Percentiles rank a stretch among this genome's conserved stretches.
phyloP scores from a whole-genome alignment of 2,888 invertebrate species.

The Tetragonisca angustula region DNA sequence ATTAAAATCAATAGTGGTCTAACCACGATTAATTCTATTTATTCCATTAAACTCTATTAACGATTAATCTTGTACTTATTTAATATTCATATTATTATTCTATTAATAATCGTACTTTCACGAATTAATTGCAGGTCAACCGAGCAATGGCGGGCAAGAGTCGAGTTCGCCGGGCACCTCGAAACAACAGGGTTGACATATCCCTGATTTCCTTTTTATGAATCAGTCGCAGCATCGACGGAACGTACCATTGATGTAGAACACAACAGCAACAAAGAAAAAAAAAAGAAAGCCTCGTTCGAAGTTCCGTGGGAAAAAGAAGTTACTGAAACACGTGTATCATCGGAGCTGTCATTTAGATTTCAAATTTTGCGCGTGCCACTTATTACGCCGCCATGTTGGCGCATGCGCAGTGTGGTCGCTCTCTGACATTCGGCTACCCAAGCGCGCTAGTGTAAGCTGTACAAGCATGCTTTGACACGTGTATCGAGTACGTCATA shows the following conservation, averaged over 20 bases:
- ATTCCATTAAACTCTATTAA: too few relatives aligned
- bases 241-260: not conserved
- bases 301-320: not conserved
- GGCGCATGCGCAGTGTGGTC: not conserved
- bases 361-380: not conserved
- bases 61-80: too few relatives aligned
- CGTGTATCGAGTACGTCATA: not conserved
- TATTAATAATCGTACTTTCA: not conserved
- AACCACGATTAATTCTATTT: too few relatives aligned
- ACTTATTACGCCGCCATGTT: not conserved
- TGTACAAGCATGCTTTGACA: not conserved
- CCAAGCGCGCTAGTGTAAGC: not conserved
- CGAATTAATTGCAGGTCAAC: constrained; percentile 57
- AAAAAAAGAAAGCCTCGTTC: not conserved
- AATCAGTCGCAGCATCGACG: constrained; percentile 17
- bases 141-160: constrained; percentile 49
- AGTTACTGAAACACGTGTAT: not conserved
- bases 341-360: not conserved
- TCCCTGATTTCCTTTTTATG: not conserved
- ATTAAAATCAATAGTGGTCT: too few relatives aligned
- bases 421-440: not conserved
- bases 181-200: constrained; percentile 67
- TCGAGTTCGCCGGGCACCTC: constrained; percentile 59
- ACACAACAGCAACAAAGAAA: not conserved
- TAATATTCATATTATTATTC: too few relatives aligned